Evolutionary conservation across 2,113 vertebrate species (phyloP), one percentile per base, ranked within the genome.

Genomic region (Ophthalmolycus amberensis): DNA sequence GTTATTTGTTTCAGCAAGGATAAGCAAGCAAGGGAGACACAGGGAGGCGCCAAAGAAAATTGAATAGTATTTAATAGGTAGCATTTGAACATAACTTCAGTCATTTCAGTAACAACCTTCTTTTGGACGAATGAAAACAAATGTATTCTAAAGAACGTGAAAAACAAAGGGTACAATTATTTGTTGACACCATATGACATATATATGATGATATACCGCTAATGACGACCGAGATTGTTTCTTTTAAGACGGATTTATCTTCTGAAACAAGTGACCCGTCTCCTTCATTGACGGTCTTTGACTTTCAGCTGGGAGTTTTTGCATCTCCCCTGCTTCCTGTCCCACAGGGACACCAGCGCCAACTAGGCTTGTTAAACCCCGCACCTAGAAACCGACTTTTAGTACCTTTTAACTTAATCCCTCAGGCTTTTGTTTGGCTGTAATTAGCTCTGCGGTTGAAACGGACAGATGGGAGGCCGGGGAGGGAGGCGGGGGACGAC

Each of bases 391-490:
- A 83, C 52, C 69, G 22, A 3, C 66, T 42, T 70, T 79, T 79
- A 80, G 85, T 59, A 76, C 18, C 50, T 71, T 62, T 62, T 56
- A 44, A 52, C n/a, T 29, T 85, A 32, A 79, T 86, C 64, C 79
- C 20, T 6, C 0, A 12, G 25, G 71, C 42, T 3, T 78, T 84
- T 83, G 84, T 88, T 6, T 22, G 66, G 25, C 22, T 64, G 25
- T 85, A 86, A 91, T 87, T 67, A 91, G 76, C 78, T 25, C 11
- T 78, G 70, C 58, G 59, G 69, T 74, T 66, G 18, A 34, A 71
- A 5, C 42, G 69, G 79, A 80, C 87, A 80, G 90, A 85, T 87
- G 91, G 85, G 59, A n/a, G 15, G 3, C 4, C 9, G 20, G 29
- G 7, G 20, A n/a, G 34, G 25, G 48, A 25, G 71, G 29, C 1